Evolutionary conservation across 2,888 invertebrate species (phyloP), one percentile per base, ranked within the genome.

Genomic region (Dynastes grantii): DNA sequence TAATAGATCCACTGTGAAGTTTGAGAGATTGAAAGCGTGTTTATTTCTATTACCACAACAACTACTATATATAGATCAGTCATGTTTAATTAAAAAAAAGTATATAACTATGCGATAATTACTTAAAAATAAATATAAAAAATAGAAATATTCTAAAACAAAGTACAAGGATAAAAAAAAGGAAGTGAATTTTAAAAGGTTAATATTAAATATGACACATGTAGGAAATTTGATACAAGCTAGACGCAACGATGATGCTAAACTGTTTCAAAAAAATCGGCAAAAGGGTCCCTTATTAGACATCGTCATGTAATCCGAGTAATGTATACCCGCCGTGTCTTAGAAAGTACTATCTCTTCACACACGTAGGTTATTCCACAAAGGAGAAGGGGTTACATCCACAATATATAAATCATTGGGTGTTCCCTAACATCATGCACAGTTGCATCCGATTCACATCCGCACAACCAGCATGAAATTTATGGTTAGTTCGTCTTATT

Each of bases 381-480:
- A 53, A 58, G 22, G 55, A 22, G 55, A 22, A 58, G 76, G 79
- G 79, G 77, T 63, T 67, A 73, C 73, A 58, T 73, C 77, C 67
- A 68, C 63, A 51, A 76, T 79, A 79, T 79, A 79, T 79, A 79
- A 79, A 77, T 45, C 55, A 75, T 67, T 77, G 79, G 79, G 79
- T 77, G 79, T 77, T 77, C 77, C 75, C 77, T 53, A 37, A 49
- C 63, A 75, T 64, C 77, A 76, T 75, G 78, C 78, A 65, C 76
- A 79, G 77, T 77, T 79, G 75, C 79, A 79, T 79, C 77, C 68
- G 51, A 70, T 49, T 67, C 76, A 64, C 67, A 73, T 71, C 75
- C 37, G 68, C 58, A 67, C 45, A 70, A 70, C 37, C 76, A 79
- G 75, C 79, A 79, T 79, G 79, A 79, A 77, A 68, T 77, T 75